A percentile compares a stretch with the other conserved stretches of the same genome.
phyloP scores from a whole-genome alignment of 1,140 invertebrate species.

The Dendrolimus kikuchii region DNA sequence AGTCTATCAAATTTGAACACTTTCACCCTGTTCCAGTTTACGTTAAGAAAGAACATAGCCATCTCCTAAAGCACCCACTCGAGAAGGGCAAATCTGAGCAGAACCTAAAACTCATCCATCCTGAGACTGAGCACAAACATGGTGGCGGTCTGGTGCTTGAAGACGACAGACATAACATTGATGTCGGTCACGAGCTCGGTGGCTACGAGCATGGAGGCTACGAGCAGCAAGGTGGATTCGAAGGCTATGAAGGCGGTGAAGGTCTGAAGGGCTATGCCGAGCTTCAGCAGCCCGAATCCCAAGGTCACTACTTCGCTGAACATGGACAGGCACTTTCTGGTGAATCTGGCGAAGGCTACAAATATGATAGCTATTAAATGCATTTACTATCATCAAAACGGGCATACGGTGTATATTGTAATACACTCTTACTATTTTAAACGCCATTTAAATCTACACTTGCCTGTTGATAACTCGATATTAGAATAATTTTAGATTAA shows the following conservation, averaged over 20 bases:
- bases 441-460: conserved; percentile 40
- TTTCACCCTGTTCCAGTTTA: conserved; percentile 78
- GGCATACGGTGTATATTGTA: conserved; percentile 33
- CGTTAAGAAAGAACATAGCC: conserved; percentile 76
- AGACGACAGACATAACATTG: conserved; percentile 38
- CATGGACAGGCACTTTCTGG: conserved; percentile 39
- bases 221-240: conserved; percentile 37
- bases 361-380: conserved; percentile 53
- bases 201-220: conserved; percentile 28
- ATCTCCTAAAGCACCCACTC: conserved; percentile 75
- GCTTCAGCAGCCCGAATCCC: conserved; percentile 31
- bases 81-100: conserved; percentile 75
- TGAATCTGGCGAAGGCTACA: conserved; percentile 50
- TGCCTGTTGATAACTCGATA: conserved; percentile 39
- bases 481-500: conserved; percentile 25
- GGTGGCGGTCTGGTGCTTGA: conserved; percentile 51
- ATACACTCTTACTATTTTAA: conserved; percentile 27
- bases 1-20: conserved; percentile 78
- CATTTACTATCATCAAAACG: conserved; percentile 26
- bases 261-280: conserved; percentile 51
- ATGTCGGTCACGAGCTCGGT: conserved; percentile 34
- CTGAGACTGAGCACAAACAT: conserved; percentile 72
- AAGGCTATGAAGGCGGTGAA: conserved; percentile 47
- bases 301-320: conserved; percentile 44
- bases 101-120: conserved; percentile 74